These are phyloP conservation scores for Thecocarcelia acutangulata DNA, from an alignment of 2,888 invertebrate genomes.

Conservation along the genomic window DNA sequence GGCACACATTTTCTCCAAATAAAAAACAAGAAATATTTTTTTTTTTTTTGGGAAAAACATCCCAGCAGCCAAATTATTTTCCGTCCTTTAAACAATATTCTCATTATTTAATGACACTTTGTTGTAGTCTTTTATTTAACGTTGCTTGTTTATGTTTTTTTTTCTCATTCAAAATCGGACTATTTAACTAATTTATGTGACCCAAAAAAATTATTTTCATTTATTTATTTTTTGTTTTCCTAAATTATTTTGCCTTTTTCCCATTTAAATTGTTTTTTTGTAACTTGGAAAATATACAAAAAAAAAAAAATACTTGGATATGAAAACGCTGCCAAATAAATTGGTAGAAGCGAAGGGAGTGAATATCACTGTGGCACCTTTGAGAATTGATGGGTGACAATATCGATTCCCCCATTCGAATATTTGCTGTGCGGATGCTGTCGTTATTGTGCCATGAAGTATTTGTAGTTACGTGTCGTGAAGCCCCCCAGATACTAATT, in stretches of 20 bases:
- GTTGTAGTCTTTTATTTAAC: background rate
- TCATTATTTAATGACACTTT: conserved; percentile 22
- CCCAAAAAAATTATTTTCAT: conserved; percentile 31
- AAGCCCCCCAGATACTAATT: conserved; percentile 59
- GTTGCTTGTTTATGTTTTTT: conserved; percentile 6
- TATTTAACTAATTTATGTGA: conserved; percentile 47
- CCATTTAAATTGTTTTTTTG: conserved; percentile 48
- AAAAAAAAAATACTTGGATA: background rate
- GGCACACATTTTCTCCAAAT: conserved; percentile 62
- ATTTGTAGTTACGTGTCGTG: conserved; percentile 53
- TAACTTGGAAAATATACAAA: conserved; percentile 28
- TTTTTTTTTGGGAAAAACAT: conserved; percentile 10
- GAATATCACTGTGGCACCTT: conserved; percentile 38
- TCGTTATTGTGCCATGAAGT: conserved; percentile 32
- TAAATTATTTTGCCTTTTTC: conserved; percentile 33
- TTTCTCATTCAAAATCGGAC: conserved; percentile 1
- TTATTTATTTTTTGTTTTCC: conserved; percentile 49
- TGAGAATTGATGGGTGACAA: conserved; percentile 54
- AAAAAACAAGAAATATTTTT: conserved; percentile 12
- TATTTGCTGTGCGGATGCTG: conserved; percentile 6
- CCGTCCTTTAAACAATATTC: conserved; percentile 10
- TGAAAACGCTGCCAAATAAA: conserved; percentile 8
- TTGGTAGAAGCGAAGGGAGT: conserved; percentile 12
- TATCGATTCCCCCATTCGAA: conserved; percentile 34
- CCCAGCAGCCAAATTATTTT: conserved; percentile 5